Evolutionary conservation across 2,888 invertebrate genomes (phyloP).

Genomic region (Caenorhabditis zanzibari): DNA sequence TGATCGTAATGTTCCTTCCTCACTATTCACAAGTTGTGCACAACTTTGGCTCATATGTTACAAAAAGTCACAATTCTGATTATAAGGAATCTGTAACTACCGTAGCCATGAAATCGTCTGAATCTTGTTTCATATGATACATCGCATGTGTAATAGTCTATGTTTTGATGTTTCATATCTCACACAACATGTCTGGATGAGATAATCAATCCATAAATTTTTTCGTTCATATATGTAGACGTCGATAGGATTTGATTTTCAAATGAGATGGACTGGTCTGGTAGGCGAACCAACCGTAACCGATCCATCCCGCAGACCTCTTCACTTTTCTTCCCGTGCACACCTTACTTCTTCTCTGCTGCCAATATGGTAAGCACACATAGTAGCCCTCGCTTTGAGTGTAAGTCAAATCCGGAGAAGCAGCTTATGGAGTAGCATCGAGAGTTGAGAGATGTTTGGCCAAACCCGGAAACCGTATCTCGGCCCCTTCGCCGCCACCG

Average conservation of each 20-base stretch:
- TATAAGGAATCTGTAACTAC: slow-evolving; percentile 16
- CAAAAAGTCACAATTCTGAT: neutral
- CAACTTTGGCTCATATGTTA: neutral
- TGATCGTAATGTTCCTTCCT: slow-evolving; percentile 15
- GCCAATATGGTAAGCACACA: slow-evolving; percentile 53
- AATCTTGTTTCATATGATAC: slow-evolving; percentile 38
- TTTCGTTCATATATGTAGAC: neutral
- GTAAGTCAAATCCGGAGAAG: slow-evolving; percentile 62
- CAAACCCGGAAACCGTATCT: slow-evolving; percentile 74
- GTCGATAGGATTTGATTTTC: neutral
- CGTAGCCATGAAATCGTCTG: neutral
- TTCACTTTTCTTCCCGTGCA: slow-evolving; percentile 10
- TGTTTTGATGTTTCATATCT: slow-evolving; percentile 42
- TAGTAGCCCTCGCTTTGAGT: slow-evolving; percentile 37
- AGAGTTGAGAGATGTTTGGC: slow-evolving; percentile 66
- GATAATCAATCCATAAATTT: slow-evolving; percentile 33
- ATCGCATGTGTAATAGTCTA: slow-evolving; percentile 46
- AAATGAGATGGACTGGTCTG: neutral
- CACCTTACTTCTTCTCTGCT: slow-evolving; percentile 24
- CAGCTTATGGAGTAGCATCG: slow-evolving; percentile 61
- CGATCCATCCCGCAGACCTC: slow-evolving; percentile 7
- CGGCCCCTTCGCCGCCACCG: slow-evolving; percentile 53
- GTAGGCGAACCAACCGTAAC: slow-evolving; percentile 28
- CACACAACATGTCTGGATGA: slow-evolving; percentile 35
- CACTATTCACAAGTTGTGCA: neutral